These are phyloP conservation scores for Tragelaphus oryx DNA, from an alignment of 2,797 vertebrate species.

Conservation along the genomic window DNA sequence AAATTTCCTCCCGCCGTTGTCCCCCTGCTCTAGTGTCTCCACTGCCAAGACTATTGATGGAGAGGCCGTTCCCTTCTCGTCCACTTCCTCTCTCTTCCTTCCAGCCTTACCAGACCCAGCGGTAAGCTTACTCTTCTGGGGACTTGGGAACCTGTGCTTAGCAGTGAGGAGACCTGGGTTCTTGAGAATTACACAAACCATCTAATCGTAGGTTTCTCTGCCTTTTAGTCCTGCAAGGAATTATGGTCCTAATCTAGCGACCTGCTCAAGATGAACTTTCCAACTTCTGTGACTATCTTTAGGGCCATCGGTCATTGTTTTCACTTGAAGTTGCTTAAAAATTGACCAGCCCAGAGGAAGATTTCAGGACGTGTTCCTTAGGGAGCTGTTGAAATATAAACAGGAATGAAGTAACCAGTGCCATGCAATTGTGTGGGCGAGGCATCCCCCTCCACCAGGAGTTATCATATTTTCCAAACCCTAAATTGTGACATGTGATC, in stretches of 20 bases:
- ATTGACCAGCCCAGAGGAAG: neutral
- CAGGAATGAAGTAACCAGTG: neutral
- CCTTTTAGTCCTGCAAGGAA: neutral
- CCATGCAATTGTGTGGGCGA: neutral
- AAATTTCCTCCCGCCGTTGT: rapidly evolving
- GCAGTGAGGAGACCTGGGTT: neutral
- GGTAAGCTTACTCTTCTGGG: neutral
- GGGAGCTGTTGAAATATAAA: neutral
- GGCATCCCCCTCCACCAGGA: neutral
- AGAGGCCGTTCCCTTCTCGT: neutral
- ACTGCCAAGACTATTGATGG: neutral
- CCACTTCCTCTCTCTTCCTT: neutral
- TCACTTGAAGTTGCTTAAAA: neutral
- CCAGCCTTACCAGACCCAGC: neutral
- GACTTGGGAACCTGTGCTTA: neutral
- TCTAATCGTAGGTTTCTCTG: neutral
- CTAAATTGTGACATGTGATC: neutral
- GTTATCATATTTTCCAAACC: neutral
- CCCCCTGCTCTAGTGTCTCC: neutral
- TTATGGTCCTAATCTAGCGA: neutral
- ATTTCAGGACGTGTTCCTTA: neutral
- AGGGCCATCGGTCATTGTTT: neutral
- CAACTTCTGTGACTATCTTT: neutral
- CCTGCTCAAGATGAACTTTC: neutral
- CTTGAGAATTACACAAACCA: neutral